Conservation (phyloP, 2,113 vertebrate genomes). For the Tringa solitaria region DNA sequence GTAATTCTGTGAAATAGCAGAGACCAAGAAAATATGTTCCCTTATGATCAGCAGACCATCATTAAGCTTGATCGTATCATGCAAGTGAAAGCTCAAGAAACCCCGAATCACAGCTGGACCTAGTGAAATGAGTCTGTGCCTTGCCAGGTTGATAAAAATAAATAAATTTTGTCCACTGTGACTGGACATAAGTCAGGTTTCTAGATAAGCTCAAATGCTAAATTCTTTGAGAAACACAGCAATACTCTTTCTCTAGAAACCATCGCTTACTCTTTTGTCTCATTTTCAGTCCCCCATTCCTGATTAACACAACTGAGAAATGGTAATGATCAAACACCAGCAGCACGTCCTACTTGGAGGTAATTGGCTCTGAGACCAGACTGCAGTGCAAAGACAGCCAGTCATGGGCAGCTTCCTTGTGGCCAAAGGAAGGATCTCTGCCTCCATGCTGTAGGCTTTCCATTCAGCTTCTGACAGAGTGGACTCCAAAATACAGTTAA, state of each 20-base stretch:
- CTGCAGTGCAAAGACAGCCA: not conserved
- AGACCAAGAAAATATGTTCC: not conserved
- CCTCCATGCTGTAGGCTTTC: not conserved
- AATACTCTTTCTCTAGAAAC: not conserved
- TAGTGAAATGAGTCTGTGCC: not conserved
- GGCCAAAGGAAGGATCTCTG: not conserved
- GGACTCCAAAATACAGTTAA: not conserved
- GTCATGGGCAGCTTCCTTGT: not conserved
- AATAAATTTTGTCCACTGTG: not conserved
- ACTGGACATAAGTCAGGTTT: not conserved
- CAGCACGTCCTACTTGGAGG: not conserved
- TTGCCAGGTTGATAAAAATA: not conserved
- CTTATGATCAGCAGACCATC: not conserved
- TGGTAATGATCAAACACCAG: not conserved
- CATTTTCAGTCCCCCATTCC: not conserved
- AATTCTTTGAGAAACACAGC: not conserved
- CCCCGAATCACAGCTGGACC: not conserved
- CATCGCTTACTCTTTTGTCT: not conserved
- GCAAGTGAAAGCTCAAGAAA: not conserved
- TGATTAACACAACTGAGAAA: not conserved
- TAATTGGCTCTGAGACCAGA: not conserved
- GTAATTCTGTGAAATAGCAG: not conserved
- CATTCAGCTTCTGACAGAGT: fast-evolving
- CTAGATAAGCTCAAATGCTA: not conserved
- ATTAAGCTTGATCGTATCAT: not conserved